Percentiles rank a stretch among this genome's conserved stretches.
phyloP scores from a whole-genome alignment of 2,797 vertebrate species.

The Diglossa cyanea region DNA sequence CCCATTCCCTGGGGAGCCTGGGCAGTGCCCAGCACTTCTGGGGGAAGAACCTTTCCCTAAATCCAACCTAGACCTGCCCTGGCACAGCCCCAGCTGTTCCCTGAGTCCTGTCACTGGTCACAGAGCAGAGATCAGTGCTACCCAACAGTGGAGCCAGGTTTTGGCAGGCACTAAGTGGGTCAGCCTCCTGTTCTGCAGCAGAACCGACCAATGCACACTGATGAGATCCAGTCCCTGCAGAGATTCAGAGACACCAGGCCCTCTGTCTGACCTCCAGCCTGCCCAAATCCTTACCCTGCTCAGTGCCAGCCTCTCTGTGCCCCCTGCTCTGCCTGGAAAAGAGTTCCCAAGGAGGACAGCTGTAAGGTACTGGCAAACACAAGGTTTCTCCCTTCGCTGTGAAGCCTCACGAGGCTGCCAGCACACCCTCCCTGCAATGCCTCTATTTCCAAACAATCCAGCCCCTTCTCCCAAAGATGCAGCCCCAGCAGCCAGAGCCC shows the following conservation, averaged over 20 bases:
- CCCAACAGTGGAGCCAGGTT: background rate
- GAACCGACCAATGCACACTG: rapidly evolving
- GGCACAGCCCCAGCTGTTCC: rapidly evolving
- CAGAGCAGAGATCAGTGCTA: background rate
- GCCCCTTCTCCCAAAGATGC: background rate
- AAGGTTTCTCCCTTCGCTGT: background rate
- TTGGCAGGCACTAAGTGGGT: background rate
- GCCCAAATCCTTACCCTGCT: background rate
- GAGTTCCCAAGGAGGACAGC: background rate
- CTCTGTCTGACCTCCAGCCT: background rate
- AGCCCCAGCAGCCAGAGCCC: background rate
- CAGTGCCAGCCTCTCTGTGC: background rate
- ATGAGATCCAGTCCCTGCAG: background rate
- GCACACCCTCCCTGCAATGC: background rate
- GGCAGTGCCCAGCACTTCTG: background rate
- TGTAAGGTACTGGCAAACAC: background rate
- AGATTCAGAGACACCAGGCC: background rate
- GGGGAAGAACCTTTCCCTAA: background rate
- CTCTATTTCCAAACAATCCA: background rate
- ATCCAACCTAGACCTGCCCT: rapidly evolving
- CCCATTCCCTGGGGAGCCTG: background rate
- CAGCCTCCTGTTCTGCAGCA: background rate
- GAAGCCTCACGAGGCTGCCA: background rate
- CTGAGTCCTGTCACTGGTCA: background rate
- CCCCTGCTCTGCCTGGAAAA: background rate